Evolutionary conservation across 2,888 invertebrate species (phyloP).

Genomic region (Disparrhopalites patrizii): DNA sequence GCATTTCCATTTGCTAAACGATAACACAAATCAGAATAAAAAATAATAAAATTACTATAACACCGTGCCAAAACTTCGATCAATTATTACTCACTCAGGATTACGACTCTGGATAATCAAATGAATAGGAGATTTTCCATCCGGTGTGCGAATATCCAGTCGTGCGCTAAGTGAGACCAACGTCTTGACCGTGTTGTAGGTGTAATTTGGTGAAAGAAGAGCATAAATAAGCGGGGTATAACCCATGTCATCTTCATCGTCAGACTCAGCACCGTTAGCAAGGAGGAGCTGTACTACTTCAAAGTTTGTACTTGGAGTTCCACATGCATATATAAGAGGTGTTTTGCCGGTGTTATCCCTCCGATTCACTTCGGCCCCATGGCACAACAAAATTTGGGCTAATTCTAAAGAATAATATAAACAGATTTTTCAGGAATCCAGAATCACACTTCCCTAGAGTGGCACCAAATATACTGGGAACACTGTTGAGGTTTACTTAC

Average conservation of each 20-base stretch:
- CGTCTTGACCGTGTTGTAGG: conserved; percentile 36
- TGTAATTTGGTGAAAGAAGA: conserved; percentile 37
- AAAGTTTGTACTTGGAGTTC: conserved; percentile 20
- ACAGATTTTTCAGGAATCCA: too few relatives aligned
- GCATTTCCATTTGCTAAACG: conserved; percentile 42
- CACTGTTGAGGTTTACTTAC: conserved; percentile 30
- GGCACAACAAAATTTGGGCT: conserved; percentile 28
- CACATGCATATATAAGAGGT: conserved; percentile 40
- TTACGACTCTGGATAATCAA: conserved; percentile 40
- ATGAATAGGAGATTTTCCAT: conserved; percentile 43
- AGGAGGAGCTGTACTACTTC: conserved; percentile 40
- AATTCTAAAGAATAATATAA: conserved; percentile 18
- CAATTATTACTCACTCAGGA: conserved; percentile 34
- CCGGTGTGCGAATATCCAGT: conserved; percentile 32
- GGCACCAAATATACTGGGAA: too few relatives aligned
- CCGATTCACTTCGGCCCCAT: conserved; percentile 42
- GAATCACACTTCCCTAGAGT: too few relatives aligned
- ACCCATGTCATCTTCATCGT: conserved; percentile 41
- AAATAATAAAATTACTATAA: not conserved
- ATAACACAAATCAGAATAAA: not conserved
- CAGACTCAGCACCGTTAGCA: conserved; percentile 37
- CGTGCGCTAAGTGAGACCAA: conserved; percentile 37
- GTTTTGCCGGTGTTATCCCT: conserved; percentile 40
- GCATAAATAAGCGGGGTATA: conserved; percentile 38
- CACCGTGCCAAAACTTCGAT: not conserved